A percentile compares a stretch with the other conserved stretches of the same genome.
Evolutionary conservation across 64 coral and sea anemone species (phyloP).

Genomic region (Porites australiensis): DNA sequence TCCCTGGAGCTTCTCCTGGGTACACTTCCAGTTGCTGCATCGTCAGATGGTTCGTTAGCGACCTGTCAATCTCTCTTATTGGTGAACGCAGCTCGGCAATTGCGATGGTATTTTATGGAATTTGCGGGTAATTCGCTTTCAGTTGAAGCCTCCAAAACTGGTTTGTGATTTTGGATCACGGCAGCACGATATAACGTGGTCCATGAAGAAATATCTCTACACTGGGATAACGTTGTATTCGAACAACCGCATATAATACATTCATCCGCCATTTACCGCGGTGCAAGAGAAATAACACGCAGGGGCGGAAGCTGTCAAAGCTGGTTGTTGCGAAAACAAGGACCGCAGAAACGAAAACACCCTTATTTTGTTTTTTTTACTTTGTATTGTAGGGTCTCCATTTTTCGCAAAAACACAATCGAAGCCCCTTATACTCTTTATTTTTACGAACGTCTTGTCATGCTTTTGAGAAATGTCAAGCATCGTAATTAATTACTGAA

Average conservation of each 20-base stretch:
- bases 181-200: conserved; percentile 35
- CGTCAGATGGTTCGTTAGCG: conserved; percentile 18
- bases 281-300: not conserved
- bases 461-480: no score
- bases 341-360: not conserved
- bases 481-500: no score
- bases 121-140: conserved; percentile 62
- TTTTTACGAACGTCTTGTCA: no score
- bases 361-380: not conserved
- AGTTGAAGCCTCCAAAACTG: conserved; percentile 46
- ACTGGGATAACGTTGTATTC: conserved; percentile 13
- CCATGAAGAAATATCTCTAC: conserved; percentile 49
- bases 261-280: not conserved
- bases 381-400: no score
- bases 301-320: not conserved
- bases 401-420: no score
- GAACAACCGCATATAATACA: conserved; percentile 47
- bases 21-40: not conserved
- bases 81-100: conserved; percentile 71
- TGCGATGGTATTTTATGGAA: conserved; percentile 66
- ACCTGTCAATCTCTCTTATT: conserved; percentile 72
- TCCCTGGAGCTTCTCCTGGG: conserved; percentile 33
- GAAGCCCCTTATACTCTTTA: no score
- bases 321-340: not conserved
- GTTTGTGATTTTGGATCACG: conserved; percentile 35